These are phyloP conservation scores for Psilopsiagon aurifrons DNA, from an alignment of 2,113 vertebrate species.

Conservation along the genomic window DNA sequence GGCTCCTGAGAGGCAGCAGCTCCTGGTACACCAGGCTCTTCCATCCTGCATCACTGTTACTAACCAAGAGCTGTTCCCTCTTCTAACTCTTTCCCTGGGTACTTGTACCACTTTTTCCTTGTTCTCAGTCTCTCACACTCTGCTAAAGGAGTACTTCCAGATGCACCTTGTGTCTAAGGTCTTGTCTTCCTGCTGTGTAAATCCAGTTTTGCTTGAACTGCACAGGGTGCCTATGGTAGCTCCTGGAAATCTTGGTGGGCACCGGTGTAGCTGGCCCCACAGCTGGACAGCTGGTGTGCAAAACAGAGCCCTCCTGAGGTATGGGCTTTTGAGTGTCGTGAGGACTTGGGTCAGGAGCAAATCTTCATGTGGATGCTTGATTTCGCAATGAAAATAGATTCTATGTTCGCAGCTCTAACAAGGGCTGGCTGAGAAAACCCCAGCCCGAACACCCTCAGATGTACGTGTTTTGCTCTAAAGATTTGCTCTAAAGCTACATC, in stretches of 20 bases:
- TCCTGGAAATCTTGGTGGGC: not conserved
- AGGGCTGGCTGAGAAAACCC: not conserved
- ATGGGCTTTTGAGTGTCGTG: not conserved
- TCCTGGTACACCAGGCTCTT: not conserved
- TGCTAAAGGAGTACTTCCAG: not conserved
- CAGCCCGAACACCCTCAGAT: not conserved
- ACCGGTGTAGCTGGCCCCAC: not conserved
- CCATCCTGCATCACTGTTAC: not conserved
- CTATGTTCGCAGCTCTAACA: not conserved
- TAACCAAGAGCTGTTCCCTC: not conserved
- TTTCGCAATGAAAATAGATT: not conserved
- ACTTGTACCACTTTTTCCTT: fast-evolving
- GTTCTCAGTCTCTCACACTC: not conserved
- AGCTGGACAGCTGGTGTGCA: not conserved
- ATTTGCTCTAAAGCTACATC: not conserved
- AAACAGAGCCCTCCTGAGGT: not conserved
- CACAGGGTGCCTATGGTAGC: not conserved
- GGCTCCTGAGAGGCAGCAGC: not conserved
- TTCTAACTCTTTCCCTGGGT: not conserved
- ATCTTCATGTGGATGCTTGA: not conserved
- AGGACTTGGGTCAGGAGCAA: not conserved
- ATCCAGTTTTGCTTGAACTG: not conserved
- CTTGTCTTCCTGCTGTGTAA: not conserved
- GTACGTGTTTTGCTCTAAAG: not conserved
- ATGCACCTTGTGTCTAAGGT: not conserved